phyloP scores from a whole-genome alignment of 2,113 vertebrate species.

The Ceyx margarethae region DNA sequence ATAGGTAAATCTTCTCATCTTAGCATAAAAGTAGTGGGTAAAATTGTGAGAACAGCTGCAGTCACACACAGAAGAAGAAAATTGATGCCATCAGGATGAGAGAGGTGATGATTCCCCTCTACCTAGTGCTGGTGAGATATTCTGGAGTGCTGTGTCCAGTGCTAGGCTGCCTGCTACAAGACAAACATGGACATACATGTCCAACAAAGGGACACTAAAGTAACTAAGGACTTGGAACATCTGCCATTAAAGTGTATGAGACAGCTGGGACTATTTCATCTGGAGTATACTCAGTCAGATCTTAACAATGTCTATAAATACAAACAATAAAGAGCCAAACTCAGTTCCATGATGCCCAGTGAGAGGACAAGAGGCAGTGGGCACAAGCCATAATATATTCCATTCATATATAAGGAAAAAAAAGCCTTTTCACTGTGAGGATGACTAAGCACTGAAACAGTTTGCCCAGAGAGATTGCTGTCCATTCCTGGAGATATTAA shows the following conservation, averaged over 20 bases:
- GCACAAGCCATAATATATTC: neutral
- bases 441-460: neutral
- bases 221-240: neutral
- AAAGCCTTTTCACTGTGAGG: neutral
- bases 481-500: neutral
- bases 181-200: fast-evolving
- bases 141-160: neutral
- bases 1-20: neutral
- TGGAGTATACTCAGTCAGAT: neutral
- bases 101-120: neutral
- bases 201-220: neutral
- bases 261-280: neutral
- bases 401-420: neutral
- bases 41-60: neutral
- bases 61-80: neutral
- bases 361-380: neutral
- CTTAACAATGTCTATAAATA: neutral
- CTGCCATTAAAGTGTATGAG: neutral
- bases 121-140: neutral
- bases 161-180: neutral
- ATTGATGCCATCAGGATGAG: neutral
- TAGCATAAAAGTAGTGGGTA: neutral
- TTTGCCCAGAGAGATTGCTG: neutral
- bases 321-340: neutral
- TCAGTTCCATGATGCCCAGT: too few relatives aligned